Percentiles rank a stretch among this genome's conserved stretches.
These are phyloP conservation scores for Adelphocoris suturalis DNA, from an alignment of 2,888 invertebrate genomes.

Conservation along the genomic window DNA sequence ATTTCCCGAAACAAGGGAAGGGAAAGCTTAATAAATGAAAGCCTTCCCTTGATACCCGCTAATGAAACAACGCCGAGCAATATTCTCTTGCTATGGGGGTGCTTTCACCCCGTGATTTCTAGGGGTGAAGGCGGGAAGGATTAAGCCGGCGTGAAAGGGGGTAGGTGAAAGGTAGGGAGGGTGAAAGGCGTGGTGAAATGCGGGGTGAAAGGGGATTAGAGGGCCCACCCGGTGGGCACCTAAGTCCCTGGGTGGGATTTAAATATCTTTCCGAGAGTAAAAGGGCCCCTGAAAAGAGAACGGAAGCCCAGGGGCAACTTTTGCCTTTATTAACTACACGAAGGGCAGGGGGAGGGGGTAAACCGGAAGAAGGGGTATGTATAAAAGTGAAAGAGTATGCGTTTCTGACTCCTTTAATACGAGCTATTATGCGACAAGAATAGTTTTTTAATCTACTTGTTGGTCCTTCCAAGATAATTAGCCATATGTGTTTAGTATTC, in stretches of 20 bases:
- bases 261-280: conserved; percentile 44
- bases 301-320: not conserved
- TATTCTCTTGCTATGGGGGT: conserved; percentile 23
- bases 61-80: conserved; percentile 63
- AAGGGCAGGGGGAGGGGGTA: not conserved
- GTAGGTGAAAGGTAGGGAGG: not conserved
- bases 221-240: conserved; percentile 43
- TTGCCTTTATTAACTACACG: conserved; percentile 21
- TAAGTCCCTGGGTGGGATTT: conserved; percentile 16
- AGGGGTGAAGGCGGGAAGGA: not conserved
- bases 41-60: conserved; percentile 59
- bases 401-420: not conserved
- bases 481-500: not conserved
- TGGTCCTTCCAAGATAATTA: conserved; percentile 22
- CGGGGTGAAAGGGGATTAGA: conserved; percentile 46
- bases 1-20: conserved; percentile 29
- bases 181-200: too few relatives aligned
- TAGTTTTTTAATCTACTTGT: conserved; percentile 18
- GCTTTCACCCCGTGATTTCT: conserved; percentile 40
- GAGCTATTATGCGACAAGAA: not conserved
- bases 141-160: conserved; percentile 1
- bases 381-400: not conserved
- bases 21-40: conserved; percentile 66
- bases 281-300: conserved; percentile 16
- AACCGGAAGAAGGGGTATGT: not conserved